Percentiles rank a stretch among this genome's conserved stretches.
phyloP scores from a whole-genome alignment of 2,797 vertebrate species.

The Merluccius polli region DNA sequence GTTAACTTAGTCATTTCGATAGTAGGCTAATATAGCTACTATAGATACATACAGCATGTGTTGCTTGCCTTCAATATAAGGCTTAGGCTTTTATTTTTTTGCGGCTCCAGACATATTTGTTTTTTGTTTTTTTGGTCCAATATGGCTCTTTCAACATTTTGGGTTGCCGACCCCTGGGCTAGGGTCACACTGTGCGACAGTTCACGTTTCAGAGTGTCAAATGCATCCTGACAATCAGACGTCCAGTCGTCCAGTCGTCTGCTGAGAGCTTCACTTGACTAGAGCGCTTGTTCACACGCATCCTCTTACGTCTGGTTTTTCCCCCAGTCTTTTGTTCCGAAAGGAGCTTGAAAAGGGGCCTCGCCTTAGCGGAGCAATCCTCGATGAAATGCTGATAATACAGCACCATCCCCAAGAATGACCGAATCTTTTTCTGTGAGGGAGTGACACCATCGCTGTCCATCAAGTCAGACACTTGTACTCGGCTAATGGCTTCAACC shows the following conservation, averaged over 20 bases:
- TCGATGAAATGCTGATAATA: conserved; percentile 23
- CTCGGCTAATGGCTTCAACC: conserved; percentile 14
- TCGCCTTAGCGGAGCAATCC: background rate
- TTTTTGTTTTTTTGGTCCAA: no score
- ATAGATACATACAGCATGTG: no score
- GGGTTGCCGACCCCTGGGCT: no score
- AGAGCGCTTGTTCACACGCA: no score
- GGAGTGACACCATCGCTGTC: conserved; percentile 12
- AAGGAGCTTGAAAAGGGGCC: background rate
- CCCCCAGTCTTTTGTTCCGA: background rate
- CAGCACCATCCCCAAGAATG: no score
- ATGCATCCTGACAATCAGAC: background rate
- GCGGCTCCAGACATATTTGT: no score
- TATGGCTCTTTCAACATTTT: no score
- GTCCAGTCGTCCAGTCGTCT: background rate
- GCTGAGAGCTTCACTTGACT: background rate
- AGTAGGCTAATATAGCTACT: no score
- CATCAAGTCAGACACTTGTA: conserved; percentile 20
- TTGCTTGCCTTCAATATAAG: no score
- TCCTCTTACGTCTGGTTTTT: background rate
- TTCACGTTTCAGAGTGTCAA: background rate
- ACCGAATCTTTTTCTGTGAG: conserved; percentile 14
- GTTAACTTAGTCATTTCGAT: no score
- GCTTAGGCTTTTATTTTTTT: no score
- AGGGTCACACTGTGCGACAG: background rate